Conservation (phyloP, 2,797 vertebrate genomes). For the Tenualosa ilisha region DNA sequence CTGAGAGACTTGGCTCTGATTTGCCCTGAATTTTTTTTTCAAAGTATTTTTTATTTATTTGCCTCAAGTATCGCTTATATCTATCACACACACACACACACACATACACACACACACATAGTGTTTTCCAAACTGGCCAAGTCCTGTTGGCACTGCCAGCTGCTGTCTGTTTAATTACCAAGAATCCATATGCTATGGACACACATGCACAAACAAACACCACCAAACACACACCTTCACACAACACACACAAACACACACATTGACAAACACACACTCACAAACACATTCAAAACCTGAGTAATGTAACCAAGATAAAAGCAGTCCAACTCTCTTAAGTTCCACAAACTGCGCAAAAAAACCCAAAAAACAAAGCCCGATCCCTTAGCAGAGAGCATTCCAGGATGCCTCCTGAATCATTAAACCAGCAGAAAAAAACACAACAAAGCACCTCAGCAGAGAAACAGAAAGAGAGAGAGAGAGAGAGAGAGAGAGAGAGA, state of each 20-base stretch:
- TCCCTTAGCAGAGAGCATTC: background rate
- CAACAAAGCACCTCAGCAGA: background rate
- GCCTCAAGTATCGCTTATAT: background rate
- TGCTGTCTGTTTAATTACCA: conserved; percentile 37
- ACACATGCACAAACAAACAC: background rate
- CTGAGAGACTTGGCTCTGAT: background rate
- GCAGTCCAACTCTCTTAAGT: background rate
- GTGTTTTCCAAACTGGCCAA: background rate
- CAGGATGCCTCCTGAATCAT: background rate
- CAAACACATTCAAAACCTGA: background rate
- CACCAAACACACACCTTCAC: background rate
- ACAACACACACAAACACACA: background rate
- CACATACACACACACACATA: background rate
- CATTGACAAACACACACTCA: background rate
- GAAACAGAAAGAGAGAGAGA: background rate
- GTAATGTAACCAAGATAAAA: background rate
- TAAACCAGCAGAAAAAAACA: background rate
- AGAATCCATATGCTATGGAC: conserved; percentile 24
- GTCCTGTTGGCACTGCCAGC: background rate
- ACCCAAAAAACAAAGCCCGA: background rate
- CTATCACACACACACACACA: background rate
- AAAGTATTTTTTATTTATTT: background rate
- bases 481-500: background rate
- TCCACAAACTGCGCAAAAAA: background rate
- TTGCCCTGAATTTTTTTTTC: background rate